Base-by-base conservation (phyloP, 2,888 invertebrate genomes). In the Drosophila algonquin region DNA sequence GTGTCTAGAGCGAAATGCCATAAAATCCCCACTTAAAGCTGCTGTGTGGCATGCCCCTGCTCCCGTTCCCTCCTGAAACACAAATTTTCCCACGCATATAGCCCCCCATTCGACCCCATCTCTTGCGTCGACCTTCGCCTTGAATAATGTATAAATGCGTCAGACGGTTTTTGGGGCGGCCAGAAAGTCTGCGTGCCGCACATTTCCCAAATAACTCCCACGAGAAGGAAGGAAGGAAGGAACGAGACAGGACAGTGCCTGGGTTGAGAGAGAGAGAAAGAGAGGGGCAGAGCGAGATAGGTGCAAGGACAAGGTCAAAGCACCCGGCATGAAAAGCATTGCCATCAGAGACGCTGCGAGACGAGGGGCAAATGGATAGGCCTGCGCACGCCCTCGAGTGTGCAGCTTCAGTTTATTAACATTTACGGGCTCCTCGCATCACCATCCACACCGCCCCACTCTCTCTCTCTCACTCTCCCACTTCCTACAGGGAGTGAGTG, bases 281-380 rank as follows among this genome's bases (percentile, higher is more conserved):
- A 30, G 63, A 59, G 48, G 4, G 18, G 14, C 16, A 10, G 27
- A 10, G 8, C 21, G 44, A 56, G 54, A 56, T 63, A 72, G 72
- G 75, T 72, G 77, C 81, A 78, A 81, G 81, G 78, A 76, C 91
- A 90, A 90, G 90, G 90, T 90, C 90, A 90, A 83, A 81, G 89
- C 86, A 81, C 84, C 80, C 83, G 74, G 65, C 74, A n/a, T 40
- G 40, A 40, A 40, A 87, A 82, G 73, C 47, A 62, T 69, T 27
- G 30, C 44, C 9, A n/a, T 1, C 12, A 0, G 18, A 35, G 5
- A 8, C 24, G 18, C 9, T 30, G 6, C 18, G 18, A 9, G 40
- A 6, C 18, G 21, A 56, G 16, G 48, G 57, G 46, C 57, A 50
- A 63, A 60, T 63, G 64, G 50, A 63, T 73, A 76, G 81, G 76